phyloP scores from a whole-genome alignment of 2,888 invertebrate species.

The Cantharis rufa region DNA sequence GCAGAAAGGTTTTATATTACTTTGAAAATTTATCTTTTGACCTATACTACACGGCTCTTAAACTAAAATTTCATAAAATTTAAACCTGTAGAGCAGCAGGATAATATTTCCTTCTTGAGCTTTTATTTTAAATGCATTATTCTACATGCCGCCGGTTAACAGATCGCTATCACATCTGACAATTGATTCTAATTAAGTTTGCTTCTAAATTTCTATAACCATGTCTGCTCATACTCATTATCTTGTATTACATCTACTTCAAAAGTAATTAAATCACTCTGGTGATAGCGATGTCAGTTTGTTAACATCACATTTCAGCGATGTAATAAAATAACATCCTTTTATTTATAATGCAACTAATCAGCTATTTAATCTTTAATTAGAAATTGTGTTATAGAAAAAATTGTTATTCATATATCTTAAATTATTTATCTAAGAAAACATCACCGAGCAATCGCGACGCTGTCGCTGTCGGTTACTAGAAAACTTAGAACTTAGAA shows the following conservation, averaged over 20 bases:
- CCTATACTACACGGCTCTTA: not conserved
- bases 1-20: not conserved
- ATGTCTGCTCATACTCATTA: constrained; percentile 16
- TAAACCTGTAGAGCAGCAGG: not conserved
- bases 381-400: not conserved
- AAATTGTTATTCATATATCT: no score
- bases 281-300: constrained; percentile 15
- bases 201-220: constrained; percentile 13
- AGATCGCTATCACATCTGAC: constrained; percentile 12
- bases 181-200: constrained; percentile 26
- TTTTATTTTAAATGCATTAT: not conserved
- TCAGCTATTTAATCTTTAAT: constrained; percentile 4
- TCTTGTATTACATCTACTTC: constrained; percentile 21
- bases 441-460: no score
- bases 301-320: not conserved
- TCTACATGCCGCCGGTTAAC: constrained; percentile 5
- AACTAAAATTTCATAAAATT: not conserved
- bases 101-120: not conserved
- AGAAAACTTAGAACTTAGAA: no score
- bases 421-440: no score
- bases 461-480: not conserved
- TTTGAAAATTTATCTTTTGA: not conserved
- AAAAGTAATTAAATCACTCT: constrained; percentile 18
- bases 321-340: not conserved
- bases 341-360: not conserved